phyloP scores from a whole-genome alignment of 2,113 vertebrate species.

The Pyrgilauda ruficollis region DNA sequence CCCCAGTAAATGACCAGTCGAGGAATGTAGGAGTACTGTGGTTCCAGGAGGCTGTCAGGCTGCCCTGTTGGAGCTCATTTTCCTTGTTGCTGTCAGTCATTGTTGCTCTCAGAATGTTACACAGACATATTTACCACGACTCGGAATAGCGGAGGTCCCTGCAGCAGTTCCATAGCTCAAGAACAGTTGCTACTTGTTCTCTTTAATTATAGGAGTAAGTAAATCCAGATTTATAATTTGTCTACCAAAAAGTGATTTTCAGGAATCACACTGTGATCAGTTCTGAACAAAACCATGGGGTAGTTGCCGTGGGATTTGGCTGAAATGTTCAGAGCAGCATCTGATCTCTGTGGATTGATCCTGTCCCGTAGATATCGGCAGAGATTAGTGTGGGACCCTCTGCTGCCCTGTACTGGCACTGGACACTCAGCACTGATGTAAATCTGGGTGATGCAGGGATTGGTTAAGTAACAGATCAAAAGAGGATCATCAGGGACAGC shows the following conservation, averaged over 20 bases:
- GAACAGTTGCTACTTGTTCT: not conserved
- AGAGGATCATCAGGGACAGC: not conserved
- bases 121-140: not conserved
- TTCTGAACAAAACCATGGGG: not conserved
- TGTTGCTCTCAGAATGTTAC: not conserved
- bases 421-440: not conserved
- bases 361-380: not conserved
- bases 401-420: not conserved
- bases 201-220: not conserved
- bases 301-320: not conserved
- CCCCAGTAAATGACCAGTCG: not conserved
- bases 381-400: not conserved
- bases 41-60: not conserved
- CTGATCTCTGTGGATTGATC: not conserved
- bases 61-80: not conserved
- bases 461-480: conserved; percentile 1
- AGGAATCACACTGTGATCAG: not conserved
- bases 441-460: not conserved
- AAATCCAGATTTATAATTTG: not conserved
- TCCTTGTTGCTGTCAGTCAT: not conserved
- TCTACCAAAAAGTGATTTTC: not conserved
- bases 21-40: not conserved
- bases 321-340: not conserved
- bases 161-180: not conserved
- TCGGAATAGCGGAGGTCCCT: not conserved